Evolutionary conservation across 2,113 vertebrate genomes (phyloP).

Genomic region (Trematomus loennbergii): DNA sequence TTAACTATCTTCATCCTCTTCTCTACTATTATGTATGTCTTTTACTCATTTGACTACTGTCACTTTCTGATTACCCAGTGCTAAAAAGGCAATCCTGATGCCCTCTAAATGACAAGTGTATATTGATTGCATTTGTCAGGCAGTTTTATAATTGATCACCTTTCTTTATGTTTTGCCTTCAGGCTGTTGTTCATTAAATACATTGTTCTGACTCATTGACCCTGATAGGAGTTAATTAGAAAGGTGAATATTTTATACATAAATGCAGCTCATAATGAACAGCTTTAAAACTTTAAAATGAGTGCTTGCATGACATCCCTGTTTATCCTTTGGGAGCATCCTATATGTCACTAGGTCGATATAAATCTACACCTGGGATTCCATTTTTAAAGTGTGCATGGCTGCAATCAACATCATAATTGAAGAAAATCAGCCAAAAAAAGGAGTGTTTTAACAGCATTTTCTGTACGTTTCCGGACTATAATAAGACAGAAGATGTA

Average conservation of each 20-base stretch:
- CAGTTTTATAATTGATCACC: constrained; percentile 1
- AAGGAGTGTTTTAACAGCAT: not conserved
- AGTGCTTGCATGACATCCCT: not conserved
- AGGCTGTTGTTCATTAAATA: not conserved
- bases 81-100: constrained; percentile 1
- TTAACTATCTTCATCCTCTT: too few species aligned
- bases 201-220: not conserved
- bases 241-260: not conserved
- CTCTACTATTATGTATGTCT: not conserved
- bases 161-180: not conserved
- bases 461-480: not conserved
- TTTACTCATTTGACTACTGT: constrained; percentile 16
- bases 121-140: constrained; percentile 4
- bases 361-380: not conserved
- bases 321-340: not conserved
- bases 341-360: not conserved
- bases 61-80: not conserved
- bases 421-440: too few species aligned
- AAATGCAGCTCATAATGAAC: constrained; percentile 15
- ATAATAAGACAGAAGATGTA: not conserved
- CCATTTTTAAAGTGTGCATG: not conserved
- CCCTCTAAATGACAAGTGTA: constrained; percentile 15
- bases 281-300: constrained; percentile 30
- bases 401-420: not conserved
- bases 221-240: constrained; percentile 28